A percentile compares a stretch with the other conserved stretches of the same genome.
phyloP scores from a whole-genome alignment of 92 coral and sea anemone genomes.

The Micromussa lordhowensis region DNA sequence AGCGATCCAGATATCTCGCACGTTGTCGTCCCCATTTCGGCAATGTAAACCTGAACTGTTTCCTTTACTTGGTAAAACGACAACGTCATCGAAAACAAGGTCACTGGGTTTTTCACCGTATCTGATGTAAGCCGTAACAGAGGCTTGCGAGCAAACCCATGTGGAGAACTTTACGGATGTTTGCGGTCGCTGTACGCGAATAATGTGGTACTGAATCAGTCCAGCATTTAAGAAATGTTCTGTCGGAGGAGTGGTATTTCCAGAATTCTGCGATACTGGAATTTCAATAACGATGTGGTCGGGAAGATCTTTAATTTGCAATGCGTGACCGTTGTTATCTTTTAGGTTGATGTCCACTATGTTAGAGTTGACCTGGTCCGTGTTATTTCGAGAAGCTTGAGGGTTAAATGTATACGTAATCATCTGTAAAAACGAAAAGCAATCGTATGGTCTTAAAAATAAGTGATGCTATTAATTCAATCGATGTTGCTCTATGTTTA shows the following conservation, averaged over 20 bases:
- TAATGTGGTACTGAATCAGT: constrained; percentile 29
- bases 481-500: background rate
- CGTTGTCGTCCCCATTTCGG: background rate
- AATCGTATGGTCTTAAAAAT: background rate
- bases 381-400: background rate
- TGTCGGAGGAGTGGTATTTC: background rate
- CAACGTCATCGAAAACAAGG: background rate
- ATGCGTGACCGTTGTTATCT: constrained; percentile 18
- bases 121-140: constrained; percentile 9
- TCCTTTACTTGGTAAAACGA: background rate
- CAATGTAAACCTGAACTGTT: background rate
- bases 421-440: background rate
- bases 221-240: constrained; percentile 39
- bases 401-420: constrained; percentile 25
- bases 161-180: background rate
- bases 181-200: background rate
- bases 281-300: constrained; percentile 34
- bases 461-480: background rate
- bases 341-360: constrained; percentile 33
- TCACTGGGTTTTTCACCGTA: constrained; percentile 6
- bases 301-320: constrained; percentile 9
- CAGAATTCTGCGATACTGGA: background rate
- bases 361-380: constrained; percentile 14
- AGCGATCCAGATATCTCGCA: constrained; percentile 17
- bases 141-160: background rate